Evolutionary conservation across 2,888 invertebrate genomes (phyloP), one percentile per base, ranked within the genome.

Genomic region (Cheilosia pagana): DNA sequence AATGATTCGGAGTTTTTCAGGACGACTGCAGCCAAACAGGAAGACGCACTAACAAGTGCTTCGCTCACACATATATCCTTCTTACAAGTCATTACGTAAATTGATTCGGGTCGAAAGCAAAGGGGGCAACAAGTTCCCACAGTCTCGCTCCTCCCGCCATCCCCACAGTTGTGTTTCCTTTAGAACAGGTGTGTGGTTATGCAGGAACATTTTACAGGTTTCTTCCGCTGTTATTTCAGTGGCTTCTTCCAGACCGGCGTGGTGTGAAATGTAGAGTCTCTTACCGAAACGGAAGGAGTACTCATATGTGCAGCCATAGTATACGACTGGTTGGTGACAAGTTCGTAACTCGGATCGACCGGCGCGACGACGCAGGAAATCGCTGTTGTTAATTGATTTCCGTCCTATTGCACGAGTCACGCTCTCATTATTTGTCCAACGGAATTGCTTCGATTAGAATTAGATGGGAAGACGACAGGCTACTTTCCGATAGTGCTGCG

Each of bases 1-100:
- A 85, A 85, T 85, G 85, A 85, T 81, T 85, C 76, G 85, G 85
- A 76, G 75, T 85, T 85, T 85, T 85, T 85, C 85, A 76, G 85
- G 85, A 81, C 75, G 81, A 81, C 59, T 85, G 85, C 65, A 85
- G 50, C 10, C 43, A n/a, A 71, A 75, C 81, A 81, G 85, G 81
- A 81, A 85, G 76, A 63, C 55, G n/a, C n/a, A 71, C 67, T 71
- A 81, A 85, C 65, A 60, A 75, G 70, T 75, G 79, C 70, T 53
- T 12, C 35, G 62, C 60, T 62, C n/a, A 19, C 83, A 81, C 70
- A 8, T 28, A 8, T 28, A 79, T 85, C 83, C 83, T 85, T 71
- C 60, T 79, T 75, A 70, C 59, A 70, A 79, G 50, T 83, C 79
- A 70, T 83, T 85, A 85, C 63, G 81, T 85, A 85, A 85, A 85